These are phyloP conservation scores for Pinna nobilis DNA, from an alignment of 1,140 invertebrate genomes.

Conservation along the genomic window DNA sequence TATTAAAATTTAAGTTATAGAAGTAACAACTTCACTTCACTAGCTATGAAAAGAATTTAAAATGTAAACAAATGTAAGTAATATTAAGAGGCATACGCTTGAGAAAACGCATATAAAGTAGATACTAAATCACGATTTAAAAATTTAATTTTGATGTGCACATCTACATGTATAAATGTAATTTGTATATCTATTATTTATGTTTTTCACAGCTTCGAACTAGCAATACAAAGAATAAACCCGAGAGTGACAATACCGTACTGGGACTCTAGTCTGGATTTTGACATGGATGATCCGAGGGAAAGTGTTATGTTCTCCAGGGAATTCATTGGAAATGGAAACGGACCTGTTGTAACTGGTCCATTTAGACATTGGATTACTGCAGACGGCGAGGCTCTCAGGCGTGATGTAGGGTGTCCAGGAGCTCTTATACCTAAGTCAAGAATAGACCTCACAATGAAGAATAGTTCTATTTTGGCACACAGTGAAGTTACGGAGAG, in stretches of 20 bases:
- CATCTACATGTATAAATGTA: too few species aligned
- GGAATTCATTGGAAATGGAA: slow-evolving; percentile 69
- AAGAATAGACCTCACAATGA: neutral
- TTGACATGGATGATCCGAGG: slow-evolving; percentile 59
- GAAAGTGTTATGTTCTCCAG: slow-evolving; percentile 69
- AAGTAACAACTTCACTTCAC: too few species aligned
- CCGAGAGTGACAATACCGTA: slow-evolving; percentile 73
- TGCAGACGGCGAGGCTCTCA: slow-evolving; percentile 34
- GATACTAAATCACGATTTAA: too few species aligned
- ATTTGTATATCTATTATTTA: too few species aligned
- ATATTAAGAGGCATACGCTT: too few species aligned
- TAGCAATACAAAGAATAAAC: too few species aligned
- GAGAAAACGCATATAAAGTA: too few species aligned
- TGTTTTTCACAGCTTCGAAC: too few species aligned
- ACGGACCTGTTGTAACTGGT: slow-evolving; percentile 71
- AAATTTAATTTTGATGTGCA: too few species aligned
- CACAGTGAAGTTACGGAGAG: neutral
- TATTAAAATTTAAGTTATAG: too few species aligned
- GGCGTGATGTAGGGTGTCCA: slow-evolving; percentile 35
- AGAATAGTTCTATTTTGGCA: neutral
- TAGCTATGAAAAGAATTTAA: too few species aligned
- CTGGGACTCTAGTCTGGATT: slow-evolving; percentile 72
- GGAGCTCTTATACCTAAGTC: neutral
- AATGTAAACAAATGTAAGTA: too few species aligned
- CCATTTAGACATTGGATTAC: slow-evolving; percentile 63